phyloP scores from a whole-genome alignment of 2,888 invertebrate genomes.

The Drosophila borborema region DNA sequence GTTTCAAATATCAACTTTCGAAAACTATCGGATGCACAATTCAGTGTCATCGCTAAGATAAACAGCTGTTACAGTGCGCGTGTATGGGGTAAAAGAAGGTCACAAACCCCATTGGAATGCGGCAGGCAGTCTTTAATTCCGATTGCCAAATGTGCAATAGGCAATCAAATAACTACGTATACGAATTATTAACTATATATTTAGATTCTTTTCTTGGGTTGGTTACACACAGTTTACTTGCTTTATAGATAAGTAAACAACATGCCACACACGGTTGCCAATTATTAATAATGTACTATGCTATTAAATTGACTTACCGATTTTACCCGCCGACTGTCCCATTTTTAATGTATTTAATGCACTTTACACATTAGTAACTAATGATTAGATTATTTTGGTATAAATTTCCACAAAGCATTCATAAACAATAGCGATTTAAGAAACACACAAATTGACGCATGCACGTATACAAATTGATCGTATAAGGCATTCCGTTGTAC shows the following conservation, averaged over 20 bases:
- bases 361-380: conserved; percentile 31
- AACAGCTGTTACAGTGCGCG: conserved; percentile 61
- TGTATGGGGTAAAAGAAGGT: conserved; percentile 54
- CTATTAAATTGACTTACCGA: conserved; percentile 71
- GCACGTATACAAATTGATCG: conserved; percentile 31
- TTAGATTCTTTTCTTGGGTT: background rate
- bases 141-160: conserved; percentile 36
- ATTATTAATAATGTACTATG: conserved; percentile 20
- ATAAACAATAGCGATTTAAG: conserved; percentile 23
- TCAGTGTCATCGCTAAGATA: conserved; percentile 50
- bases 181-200: background rate
- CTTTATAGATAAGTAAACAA: background rate
- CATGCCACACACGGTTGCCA: background rate
- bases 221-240: background rate
- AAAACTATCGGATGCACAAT: conserved; percentile 39
- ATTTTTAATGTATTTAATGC: conserved; percentile 46
- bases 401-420: conserved; percentile 36
- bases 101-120: conserved; percentile 71
- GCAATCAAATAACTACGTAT: conserved; percentile 4
- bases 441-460: conserved; percentile 21
- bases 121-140: conserved; percentile 28
- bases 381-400: conserved; percentile 41
- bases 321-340: conserved; percentile 83
- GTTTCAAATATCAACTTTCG: conserved; percentile 28
- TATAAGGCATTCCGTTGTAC: conserved; percentile 17